phyloP scores from a whole-genome alignment of 1,140 invertebrate genomes.

The Ceratitis capitata region DNA sequence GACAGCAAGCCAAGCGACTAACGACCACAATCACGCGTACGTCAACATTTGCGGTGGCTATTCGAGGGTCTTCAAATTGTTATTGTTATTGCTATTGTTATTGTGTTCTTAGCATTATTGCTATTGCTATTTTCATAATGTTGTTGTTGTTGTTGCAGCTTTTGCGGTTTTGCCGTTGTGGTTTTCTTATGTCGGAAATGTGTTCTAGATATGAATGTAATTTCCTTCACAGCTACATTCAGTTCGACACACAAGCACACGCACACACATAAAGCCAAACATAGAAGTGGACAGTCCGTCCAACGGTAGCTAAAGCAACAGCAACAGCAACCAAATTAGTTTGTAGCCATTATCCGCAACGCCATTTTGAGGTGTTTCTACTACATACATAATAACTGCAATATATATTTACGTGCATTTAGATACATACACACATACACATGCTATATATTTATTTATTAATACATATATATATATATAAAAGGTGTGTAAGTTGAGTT shows the following conservation, averaged over 20 bases:
- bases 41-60: slow-evolving; percentile 20
- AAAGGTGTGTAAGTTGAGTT: too few species aligned
- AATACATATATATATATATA: too few species aligned
- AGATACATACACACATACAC: too few species aligned
- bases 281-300: too few species aligned
- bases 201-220: slow-evolving; percentile 37
- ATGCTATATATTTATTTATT: too few species aligned
- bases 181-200: slow-evolving; percentile 33
- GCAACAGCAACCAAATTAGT: slow-evolving; percentile 25
- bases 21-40: slow-evolving; percentile 30
- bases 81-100: slow-evolving; percentile 4
- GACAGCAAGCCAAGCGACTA: not conserved
- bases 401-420: too few species aligned
- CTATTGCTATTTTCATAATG: not conserved
- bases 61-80: not conserved
- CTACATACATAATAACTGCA: too few species aligned
- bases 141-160: not conserved
- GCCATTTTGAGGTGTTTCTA: slow-evolving; percentile 31
- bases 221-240: slow-evolving; percentile 35
- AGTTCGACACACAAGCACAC: not conserved
- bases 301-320: not conserved
- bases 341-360: slow-evolving; percentile 25
- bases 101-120: not conserved
- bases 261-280: too few species aligned
- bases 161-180: slow-evolving; percentile 32